Base-by-base conservation (phyloP, 2,888 invertebrate genomes). In the Tuta absoluta region DNA sequence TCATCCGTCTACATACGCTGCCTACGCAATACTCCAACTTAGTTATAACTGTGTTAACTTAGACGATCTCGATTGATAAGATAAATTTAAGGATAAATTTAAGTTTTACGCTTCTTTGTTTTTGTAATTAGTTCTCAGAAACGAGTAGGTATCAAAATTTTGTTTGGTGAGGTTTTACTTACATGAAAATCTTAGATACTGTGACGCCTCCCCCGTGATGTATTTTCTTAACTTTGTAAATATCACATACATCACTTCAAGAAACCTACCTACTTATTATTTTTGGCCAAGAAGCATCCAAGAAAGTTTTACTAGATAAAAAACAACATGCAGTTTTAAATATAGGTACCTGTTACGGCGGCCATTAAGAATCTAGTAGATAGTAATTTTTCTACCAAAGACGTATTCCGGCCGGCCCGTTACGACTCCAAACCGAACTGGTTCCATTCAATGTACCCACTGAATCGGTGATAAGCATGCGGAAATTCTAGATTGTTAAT, bases 401-500 rank as follows among this genome's bases (percentile, higher is more conserved):
- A 69, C 65, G 66, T 74, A 75, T 75, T 77, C 72, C 75, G 75
- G 72, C 69, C 75, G 75, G 72, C 69, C 73, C 77, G 79, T 78
- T 78, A 79, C 68, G 70, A 63, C 68, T 71, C 68, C 68, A 66
- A 65, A 68, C 65, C 68, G 66, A 71, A 75, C 80, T 71, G 72
- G 75, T 77, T 81, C 21, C 23, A 51, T 51, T 23, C 21, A 33
- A 12, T 51, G 10, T 72, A 71, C 73, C 73, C 72, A 64, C 66
- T 41, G 65, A 71, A 72, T 72, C 69, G 33, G 21, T 66, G 63
- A 67, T 72, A 66, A 67, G 67, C 63, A 70, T 68, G 68, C 65
- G 65, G 66, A 60, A 66, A 62, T 65, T 66, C 68, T 17, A 62
- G 66, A 66, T 65, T 62, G 53, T 17, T 56, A 65, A 66, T 68